Percentiles rank a stretch among this genome's conserved stretches.
phyloP scores from a whole-genome alignment of 2,797 vertebrate genomes.

The Gymnocypris eckloni region DNA sequence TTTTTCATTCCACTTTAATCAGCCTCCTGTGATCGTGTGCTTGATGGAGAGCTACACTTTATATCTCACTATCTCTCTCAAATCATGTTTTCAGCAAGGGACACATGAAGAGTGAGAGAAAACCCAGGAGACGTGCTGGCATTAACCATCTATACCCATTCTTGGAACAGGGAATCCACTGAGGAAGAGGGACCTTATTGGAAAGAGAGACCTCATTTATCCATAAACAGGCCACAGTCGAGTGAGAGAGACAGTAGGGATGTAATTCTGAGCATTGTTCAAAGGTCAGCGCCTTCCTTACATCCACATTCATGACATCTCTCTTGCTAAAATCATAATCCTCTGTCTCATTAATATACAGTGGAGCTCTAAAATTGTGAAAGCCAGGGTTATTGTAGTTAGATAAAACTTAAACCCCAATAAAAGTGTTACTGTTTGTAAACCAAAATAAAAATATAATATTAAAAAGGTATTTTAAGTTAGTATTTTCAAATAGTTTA shows the following conservation, averaged over 20 bases:
- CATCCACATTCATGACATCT: slow-evolving; percentile 66
- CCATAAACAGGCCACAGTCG: not conserved
- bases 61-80: slow-evolving; percentile 32
- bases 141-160: slow-evolving; percentile 37
- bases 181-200: slow-evolving; percentile 20
- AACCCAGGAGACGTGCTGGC: slow-evolving; percentile 31
- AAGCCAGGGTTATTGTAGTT: not conserved
- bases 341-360: slow-evolving; percentile 65
- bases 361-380: slow-evolving; percentile 13
- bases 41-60: slow-evolving; percentile 50
- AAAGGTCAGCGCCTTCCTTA: slow-evolving; percentile 55
- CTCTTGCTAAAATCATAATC: slow-evolving; percentile 73
- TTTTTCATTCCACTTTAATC: slow-evolving; percentile 61
- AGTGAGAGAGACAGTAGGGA: not conserved
- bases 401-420: not conserved
- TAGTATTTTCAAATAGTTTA: not conserved
- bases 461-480: not conserved
- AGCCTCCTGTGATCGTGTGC: slow-evolving; percentile 41
- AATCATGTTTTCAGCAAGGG: slow-evolving; percentile 48
- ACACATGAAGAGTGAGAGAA: slow-evolving; percentile 27
- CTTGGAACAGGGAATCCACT: slow-evolving; percentile 11
- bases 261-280: slow-evolving; percentile 29
- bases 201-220: slow-evolving; percentile 29
- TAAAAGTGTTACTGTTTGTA: not conserved
- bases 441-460: not conserved